Evolutionary conservation across 2,797 vertebrate species (phyloP).

Genomic region (Cossypha polioptera): DNA sequence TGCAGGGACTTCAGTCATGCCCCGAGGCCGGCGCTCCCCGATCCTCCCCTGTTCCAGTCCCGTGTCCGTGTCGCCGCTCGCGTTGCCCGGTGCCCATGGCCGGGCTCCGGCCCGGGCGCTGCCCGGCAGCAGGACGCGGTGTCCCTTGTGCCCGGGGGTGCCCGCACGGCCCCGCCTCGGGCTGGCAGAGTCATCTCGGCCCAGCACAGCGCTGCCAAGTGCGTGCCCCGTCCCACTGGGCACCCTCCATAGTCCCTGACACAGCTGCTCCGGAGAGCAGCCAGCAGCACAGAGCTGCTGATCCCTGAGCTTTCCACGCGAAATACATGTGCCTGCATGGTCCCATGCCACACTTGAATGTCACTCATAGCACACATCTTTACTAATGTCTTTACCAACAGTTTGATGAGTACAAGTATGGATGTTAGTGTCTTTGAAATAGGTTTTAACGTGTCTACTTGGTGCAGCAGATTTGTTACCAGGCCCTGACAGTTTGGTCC

Average conservation of each 20-base stretch:
- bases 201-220: fast-evolving
- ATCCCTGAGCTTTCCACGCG: fast-evolving
- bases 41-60: not conserved
- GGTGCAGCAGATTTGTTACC: not conserved
- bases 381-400: not conserved
- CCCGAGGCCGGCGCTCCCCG: too few relatives aligned
- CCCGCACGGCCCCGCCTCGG: too few relatives aligned
- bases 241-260: fast-evolving
- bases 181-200: fast-evolving
- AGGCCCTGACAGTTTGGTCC: not conserved
- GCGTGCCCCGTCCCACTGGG: not conserved
- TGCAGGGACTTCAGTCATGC: too few relatives aligned
- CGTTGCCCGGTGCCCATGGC: too few relatives aligned
- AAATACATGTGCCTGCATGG: fast-evolving
- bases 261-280: not conserved
- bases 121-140: not conserved
- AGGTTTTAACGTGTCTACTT: not conserved
- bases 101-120: not conserved
- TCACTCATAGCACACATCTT: not conserved
- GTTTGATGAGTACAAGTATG: not conserved
- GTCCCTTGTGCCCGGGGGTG: not conserved
- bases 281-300: too few relatives aligned
- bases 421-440: not conserved
- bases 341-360: fast-evolving
- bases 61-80: not conserved